These are phyloP conservation scores for Diplolepis rosae DNA, from an alignment of 2,888 invertebrate genomes.

Conservation along the genomic window DNA sequence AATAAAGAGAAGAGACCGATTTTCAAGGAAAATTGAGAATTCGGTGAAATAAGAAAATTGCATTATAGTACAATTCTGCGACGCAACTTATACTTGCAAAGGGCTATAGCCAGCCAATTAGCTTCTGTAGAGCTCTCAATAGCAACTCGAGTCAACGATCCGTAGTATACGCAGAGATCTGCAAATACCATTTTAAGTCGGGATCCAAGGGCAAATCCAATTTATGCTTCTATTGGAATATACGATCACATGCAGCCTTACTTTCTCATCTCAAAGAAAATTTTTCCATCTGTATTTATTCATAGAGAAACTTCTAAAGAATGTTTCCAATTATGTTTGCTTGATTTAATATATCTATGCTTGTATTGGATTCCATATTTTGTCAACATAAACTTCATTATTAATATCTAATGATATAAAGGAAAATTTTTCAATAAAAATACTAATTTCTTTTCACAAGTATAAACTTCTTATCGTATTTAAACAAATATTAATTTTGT, in stretches of 20 bases:
- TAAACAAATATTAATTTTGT: no score
- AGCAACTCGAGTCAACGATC: constrained; percentile 31
- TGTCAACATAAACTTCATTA: no score
- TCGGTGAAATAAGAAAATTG: neutral
- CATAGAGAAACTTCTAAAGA: neutral
- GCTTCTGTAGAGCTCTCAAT: constrained; percentile 60
- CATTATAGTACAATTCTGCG: neutral
- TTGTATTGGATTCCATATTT: no score
- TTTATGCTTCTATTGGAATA: constrained; percentile 12
- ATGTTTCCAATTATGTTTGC: constrained; percentile 4
- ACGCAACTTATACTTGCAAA: constrained; percentile 38
- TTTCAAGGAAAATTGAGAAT: neutral
- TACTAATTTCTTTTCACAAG: no score
- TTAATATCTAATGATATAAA: no score
- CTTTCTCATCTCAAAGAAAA: constrained; percentile 2
- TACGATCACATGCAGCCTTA: constrained; percentile 17
- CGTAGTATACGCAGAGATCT: constrained; percentile 4
- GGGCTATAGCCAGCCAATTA: constrained; percentile 66
- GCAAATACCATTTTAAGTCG: constrained; percentile 19
- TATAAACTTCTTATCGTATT: no score
- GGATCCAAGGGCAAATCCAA: constrained; percentile 25
- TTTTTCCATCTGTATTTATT: neutral
- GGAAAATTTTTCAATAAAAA: no score
- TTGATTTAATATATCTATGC: no score
- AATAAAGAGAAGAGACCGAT: neutral